Evolutionary conservation across 2,888 invertebrate genomes (phyloP), one percentile per base, ranked within the genome.

Genomic region (Frankliniella intonsa): DNA sequence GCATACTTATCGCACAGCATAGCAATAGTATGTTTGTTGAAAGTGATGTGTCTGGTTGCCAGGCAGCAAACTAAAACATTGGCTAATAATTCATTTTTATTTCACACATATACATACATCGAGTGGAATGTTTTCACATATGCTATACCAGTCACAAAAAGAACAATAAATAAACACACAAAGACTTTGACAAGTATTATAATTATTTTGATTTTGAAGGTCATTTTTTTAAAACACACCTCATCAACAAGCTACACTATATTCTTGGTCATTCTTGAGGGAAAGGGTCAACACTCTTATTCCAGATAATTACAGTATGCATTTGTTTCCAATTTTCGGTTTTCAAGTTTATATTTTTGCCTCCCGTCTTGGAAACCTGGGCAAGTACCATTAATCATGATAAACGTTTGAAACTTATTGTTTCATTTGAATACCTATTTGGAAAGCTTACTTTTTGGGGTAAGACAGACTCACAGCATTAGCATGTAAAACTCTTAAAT

Each of bases 31-130:
- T n/a, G n/a, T n/a, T n/a, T n/a, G n/a, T n/a, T n/a, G n/a, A n/a
- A 38, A 38, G 38, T 38, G 38, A 2, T 38, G 38, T 38, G 38
- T 38, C 38, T 3, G 38, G 38, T 38, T 38, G 38, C 38, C 38
- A 38, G 38, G 38, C 38, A 38, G 38, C 38, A 2, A 2, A 38
- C 2, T 38, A 38, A 38, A 38, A 38, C 38, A 38, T 38, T 5
- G 38, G 38, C 5, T 38, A 38, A 38, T 38, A 38, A 38, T 38
- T 38, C 38, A 38, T 38, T 22, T 76, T 76, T 76, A 76, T 76
- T n/a, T 76, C 22, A 76, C 69, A 76, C 69, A 76, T 12, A 76
- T 76, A 76, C 69, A 76, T 76, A 76, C 69, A 76, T 76, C 11
- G 55, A 76, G 69, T 76, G 69, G 25, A 76, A 76, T 76, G 69